Evolutionary conservation across 2,113 vertebrate genomes (phyloP).

Genomic region (Ranitomeya variabilis): DNA sequence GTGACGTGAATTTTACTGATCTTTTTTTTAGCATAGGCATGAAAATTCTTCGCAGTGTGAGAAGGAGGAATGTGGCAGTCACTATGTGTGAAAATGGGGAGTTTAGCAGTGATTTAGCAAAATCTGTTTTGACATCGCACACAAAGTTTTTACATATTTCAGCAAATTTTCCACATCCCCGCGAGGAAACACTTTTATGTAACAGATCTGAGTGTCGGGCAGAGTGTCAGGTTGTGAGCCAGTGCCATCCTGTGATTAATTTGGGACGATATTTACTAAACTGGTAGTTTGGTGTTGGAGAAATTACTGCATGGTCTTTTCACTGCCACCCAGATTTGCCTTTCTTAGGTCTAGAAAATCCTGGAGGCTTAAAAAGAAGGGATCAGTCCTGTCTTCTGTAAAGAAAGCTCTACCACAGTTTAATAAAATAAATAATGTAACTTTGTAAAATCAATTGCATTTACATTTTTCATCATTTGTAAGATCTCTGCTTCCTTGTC

Average conservation of each 20-base stretch:
- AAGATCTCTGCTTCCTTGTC: no score
- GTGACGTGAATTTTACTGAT: neutral
- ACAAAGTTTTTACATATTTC: conserved; percentile 33
- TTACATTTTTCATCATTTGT: no score
- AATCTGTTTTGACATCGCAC: conserved; percentile 13
- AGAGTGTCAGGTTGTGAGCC: neutral
- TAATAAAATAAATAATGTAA: no score
- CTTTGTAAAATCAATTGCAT: no score
- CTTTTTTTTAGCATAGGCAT: neutral
- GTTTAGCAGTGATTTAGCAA: conserved; percentile 10
- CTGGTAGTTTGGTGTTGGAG: neutral
- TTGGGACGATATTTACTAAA: neutral
- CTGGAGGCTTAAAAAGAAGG: neutral
- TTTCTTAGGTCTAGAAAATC: neutral
- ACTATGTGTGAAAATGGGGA: neutral
- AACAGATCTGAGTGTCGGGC: conserved; percentile 18
- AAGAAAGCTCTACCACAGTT: no score
- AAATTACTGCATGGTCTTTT: neutral
- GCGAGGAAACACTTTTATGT: neutral
- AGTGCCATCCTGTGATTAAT: neutral
- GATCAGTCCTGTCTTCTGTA: no score
- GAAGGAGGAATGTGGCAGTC: conserved; percentile 11
- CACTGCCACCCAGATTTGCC: neutral
- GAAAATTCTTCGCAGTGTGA: neutral
- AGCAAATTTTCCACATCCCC: conserved; percentile 1